Evolutionary conservation across 2,797 vertebrate genomes (phyloP).

Genomic region (Cyprinella venusta): DNA sequence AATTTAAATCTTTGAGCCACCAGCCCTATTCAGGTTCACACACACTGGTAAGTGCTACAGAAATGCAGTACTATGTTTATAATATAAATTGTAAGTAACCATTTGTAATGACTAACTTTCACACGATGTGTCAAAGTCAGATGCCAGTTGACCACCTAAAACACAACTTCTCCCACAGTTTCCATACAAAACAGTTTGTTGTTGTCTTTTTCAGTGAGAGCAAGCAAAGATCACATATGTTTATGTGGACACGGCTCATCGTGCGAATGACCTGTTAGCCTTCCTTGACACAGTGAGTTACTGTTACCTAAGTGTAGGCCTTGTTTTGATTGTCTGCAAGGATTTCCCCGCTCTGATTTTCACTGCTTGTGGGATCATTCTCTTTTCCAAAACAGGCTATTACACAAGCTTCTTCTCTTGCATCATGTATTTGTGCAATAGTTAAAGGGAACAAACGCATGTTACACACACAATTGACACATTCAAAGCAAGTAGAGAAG

Average conservation of each 20-base stretch:
- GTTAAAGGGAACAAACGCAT: neutral
- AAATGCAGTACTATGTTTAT: neutral
- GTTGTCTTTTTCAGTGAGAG: neutral
- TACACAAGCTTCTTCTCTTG: neutral
- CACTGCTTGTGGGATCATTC: neutral
- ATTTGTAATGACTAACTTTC: neutral
- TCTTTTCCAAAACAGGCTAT: neutral
- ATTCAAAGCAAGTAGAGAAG: conserved; percentile 12
- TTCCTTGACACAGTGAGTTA: neutral
- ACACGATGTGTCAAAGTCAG: neutral
- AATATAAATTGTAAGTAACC: neutral
- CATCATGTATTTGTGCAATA: neutral
- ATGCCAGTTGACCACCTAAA: conserved; percentile 9
- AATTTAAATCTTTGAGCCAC: conserved; percentile 26
- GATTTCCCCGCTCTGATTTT: neutral
- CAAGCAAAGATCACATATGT: neutral
- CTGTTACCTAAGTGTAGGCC: neutral
- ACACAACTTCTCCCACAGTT: neutral
- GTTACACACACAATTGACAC: neutral
- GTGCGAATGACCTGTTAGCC: neutral
- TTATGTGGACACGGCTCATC: neutral
- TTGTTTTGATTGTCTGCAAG: neutral
- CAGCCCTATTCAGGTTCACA: neutral
- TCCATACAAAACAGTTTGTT: conserved; percentile 9
- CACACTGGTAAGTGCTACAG: neutral